Percentiles rank a stretch among this genome's conserved stretches.
These are phyloP conservation scores for Polyommatus icarus DNA, from an alignment of 2,888 invertebrate genomes.

Conservation along the genomic window DNA sequence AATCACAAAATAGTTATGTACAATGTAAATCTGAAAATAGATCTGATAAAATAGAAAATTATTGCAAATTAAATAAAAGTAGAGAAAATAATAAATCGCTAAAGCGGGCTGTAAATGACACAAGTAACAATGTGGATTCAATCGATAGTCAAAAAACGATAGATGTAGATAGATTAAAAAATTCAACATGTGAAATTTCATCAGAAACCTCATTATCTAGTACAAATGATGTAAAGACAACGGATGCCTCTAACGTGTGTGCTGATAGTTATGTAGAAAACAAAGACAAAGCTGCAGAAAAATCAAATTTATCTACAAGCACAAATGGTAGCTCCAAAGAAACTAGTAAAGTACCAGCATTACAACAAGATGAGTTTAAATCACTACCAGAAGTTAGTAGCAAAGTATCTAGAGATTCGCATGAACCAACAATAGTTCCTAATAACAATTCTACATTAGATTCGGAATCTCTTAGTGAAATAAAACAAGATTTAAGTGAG, in stretches of 20 bases:
- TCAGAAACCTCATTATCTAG: constrained; percentile 67
- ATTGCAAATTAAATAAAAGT: constrained; percentile 78
- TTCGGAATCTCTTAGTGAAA: not conserved
- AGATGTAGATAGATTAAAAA: constrained; percentile 38
- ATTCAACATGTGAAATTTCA: constrained; percentile 53
- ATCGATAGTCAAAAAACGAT: constrained; percentile 35
- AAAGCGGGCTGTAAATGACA: constrained; percentile 52
- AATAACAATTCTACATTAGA: not conserved
- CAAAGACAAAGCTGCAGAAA: not conserved
- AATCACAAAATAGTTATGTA: constrained; percentile 52
- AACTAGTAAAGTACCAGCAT: not conserved
- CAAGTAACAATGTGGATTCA: constrained; percentile 37
- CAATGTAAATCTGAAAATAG: constrained; percentile 60
- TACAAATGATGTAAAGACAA: constrained; percentile 51
- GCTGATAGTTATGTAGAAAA: not conserved
- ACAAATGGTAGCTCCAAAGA: not conserved
- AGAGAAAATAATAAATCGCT: constrained; percentile 63
- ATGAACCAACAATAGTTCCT: not conserved
- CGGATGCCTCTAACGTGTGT: not conserved
- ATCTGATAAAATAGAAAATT: constrained; percentile 77
- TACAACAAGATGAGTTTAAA: not conserved
- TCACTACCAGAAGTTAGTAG: not conserved
- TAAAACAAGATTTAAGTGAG: not conserved
- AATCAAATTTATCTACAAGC: not conserved
- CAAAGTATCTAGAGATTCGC: not conserved